Conservation (phyloP, 2,888 invertebrate genomes). For the Caradrina clavipalpis region DNA sequence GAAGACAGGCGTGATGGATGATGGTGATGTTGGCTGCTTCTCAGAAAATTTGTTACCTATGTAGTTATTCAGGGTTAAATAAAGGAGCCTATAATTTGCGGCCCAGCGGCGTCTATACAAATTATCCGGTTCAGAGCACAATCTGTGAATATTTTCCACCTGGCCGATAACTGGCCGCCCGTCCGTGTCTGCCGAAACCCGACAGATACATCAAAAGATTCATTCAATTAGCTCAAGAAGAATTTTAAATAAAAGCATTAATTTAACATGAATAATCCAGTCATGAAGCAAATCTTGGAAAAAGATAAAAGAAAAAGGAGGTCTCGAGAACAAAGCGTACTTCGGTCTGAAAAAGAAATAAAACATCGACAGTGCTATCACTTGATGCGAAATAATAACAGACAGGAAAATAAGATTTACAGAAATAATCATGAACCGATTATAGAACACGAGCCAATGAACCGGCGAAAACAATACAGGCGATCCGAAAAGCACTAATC, state of each 20-base stretch:
- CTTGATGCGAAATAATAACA: not conserved
- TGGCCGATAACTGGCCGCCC: conserved; percentile 56
- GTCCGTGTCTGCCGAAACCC: conserved; percentile 38
- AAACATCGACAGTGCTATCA: not conserved
- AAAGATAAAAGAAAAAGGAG: conserved; percentile 12
- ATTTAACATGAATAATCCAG: conserved; percentile 10
- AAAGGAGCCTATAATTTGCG: conserved; percentile 47
- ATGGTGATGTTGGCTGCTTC: too few relatives aligned
- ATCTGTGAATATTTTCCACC: conserved; percentile 70
- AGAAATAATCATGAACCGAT: not conserved
- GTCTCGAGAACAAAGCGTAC: conserved; percentile 7
- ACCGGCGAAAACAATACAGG: not conserved
- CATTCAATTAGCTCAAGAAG: conserved; percentile 60
- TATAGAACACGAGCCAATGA: not conserved
- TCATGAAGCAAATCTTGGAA: conserved; percentile 8
- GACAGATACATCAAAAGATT: conserved; percentile 71
- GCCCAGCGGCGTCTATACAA: conserved; percentile 58
- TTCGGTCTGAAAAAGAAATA: conserved; percentile 18
- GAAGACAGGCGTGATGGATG: too few relatives aligned
- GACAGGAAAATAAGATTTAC: not conserved
- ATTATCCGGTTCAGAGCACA: conserved; percentile 67
- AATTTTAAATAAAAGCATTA: conserved; percentile 21
- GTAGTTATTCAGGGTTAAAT: conserved; percentile 24
- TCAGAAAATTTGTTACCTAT: not conserved
- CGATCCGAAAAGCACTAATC: not conserved